phyloP scores from a whole-genome alignment of 53 echinoderm and acorn worm species.

The Hippasteria phrygiana region DNA sequence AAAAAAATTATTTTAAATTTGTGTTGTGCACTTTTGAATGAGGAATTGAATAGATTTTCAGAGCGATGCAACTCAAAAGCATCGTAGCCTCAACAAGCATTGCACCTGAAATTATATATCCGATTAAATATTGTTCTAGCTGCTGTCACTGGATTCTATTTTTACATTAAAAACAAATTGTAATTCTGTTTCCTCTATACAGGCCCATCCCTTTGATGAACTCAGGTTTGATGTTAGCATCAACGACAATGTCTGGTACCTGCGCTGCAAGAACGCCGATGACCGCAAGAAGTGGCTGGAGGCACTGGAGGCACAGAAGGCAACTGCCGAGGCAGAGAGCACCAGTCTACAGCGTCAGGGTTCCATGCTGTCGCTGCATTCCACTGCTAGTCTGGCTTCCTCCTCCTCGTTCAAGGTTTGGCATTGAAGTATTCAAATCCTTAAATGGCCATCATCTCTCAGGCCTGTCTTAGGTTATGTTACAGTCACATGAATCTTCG shows the following conservation, averaged over 20 bases:
- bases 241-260: conserved; percentile 97
- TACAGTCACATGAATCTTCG: too few relatives aligned
- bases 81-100: too few relatives aligned
- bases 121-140: too few relatives aligned
- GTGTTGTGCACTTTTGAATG: too few relatives aligned
- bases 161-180: too few relatives aligned
- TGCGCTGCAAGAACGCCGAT: conserved; percentile 78
- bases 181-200: conserved; percentile 6
- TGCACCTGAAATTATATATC: too few relatives aligned
- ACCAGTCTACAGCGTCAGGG: conserved; percentile 88
- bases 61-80: too few relatives aligned
- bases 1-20: too few relatives aligned
- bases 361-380: conserved; percentile 91
- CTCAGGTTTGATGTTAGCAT: conserved; percentile 91
- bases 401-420: conserved; percentile 95
- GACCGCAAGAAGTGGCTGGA: conserved; percentile 92
- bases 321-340: conserved; percentile 71
- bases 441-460: not conserved
- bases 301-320: conserved; percentile 90
- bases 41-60: too few relatives aligned
- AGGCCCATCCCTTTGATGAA: conserved; percentile 97
- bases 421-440: not conserved
- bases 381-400: conserved; percentile 89
- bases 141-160: too few relatives aligned
- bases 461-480: too few relatives aligned